Evolutionary conservation across 2,113 vertebrate genomes (phyloP).

Genomic region (Phodopus roborovskii): DNA sequence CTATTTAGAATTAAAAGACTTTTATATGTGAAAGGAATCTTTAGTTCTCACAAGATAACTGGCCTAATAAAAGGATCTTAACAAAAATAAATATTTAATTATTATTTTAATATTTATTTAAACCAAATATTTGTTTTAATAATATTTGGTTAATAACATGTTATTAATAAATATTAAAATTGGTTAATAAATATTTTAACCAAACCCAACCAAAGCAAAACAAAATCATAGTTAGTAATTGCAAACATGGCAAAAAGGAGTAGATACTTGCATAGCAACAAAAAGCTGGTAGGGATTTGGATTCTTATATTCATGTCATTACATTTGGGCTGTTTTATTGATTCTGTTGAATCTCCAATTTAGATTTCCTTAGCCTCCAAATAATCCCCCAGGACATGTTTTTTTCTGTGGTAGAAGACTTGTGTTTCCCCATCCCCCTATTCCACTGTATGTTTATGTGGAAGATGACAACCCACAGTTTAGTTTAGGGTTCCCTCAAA

Average conservation of each 20-base stretch:
- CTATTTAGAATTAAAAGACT: neutral
- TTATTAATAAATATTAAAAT: too few relatives aligned
- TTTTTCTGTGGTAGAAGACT: neutral
- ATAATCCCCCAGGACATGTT: neutral
- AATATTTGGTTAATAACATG: too few relatives aligned
- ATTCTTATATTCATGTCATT: neutral
- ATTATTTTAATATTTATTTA: too few relatives aligned
- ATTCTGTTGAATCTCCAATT: neutral
- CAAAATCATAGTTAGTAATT: neutral
- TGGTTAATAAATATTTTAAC: too few relatives aligned
- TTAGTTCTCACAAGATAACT: slow-evolving; percentile 17
- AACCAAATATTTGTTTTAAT: too few relatives aligned
- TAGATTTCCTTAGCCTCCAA: neutral
- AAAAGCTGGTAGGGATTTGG: neutral
- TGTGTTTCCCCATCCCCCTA: neutral
- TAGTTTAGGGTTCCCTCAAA: neutral
- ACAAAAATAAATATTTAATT: neutral
- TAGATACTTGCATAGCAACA: neutral
- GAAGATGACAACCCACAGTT: neutral
- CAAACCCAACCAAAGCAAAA: too few relatives aligned
- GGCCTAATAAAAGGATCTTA: neutral
- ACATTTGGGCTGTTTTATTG: neutral
- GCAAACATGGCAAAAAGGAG: neutral
- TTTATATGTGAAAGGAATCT: neutral
- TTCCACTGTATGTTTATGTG: neutral